Percentiles rank a stretch among this genome's conserved stretches.
These are phyloP conservation scores for Chionis minor DNA, from an alignment of 2,113 vertebrate genomes.

Conservation along the genomic window DNA sequence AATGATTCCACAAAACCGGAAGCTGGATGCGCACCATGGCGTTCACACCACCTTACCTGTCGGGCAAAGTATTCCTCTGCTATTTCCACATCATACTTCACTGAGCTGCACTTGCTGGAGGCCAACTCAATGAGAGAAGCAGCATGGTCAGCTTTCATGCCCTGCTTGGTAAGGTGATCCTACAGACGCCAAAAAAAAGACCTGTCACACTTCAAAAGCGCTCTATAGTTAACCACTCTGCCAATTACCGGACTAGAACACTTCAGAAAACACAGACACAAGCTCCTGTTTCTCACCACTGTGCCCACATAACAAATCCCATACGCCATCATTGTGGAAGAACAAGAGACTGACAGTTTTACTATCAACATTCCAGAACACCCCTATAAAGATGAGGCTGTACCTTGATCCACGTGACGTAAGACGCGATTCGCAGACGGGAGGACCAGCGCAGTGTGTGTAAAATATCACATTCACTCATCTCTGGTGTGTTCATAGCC, in stretches of 20 bases:
- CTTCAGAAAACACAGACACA: not conserved
- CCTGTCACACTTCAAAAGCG: not conserved
- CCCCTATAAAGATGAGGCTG: accelerated
- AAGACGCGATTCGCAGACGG: constrained; percentile 87
- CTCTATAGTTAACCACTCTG: not conserved
- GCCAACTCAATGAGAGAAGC: constrained; percentile 85
- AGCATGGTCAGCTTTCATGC: constrained; percentile 92
- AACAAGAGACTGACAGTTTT: not conserved
- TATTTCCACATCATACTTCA: constrained; percentile 94
- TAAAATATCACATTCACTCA: constrained; percentile 92
- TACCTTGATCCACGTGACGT: constrained; percentile 94
- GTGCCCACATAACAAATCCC: not conserved
- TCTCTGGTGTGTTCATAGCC: constrained; percentile 83
- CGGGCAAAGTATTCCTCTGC: constrained; percentile 97
- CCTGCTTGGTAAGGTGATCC: constrained; percentile 93
- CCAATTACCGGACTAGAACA: not conserved
- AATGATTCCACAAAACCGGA: not conserved
- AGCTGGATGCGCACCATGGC: accelerated
- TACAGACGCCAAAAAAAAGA: constrained; percentile 44
- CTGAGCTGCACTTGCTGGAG: constrained; percentile 86
- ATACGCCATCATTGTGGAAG: accelerated
- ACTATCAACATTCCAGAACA: not conserved
- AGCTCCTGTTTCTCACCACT: not conserved
- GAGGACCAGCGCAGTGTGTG: constrained; percentile 96
- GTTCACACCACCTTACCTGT: constrained; percentile 77